phyloP scores from a whole-genome alignment of 2,113 vertebrate genomes.

The Pygoscelis adeliae region DNA sequence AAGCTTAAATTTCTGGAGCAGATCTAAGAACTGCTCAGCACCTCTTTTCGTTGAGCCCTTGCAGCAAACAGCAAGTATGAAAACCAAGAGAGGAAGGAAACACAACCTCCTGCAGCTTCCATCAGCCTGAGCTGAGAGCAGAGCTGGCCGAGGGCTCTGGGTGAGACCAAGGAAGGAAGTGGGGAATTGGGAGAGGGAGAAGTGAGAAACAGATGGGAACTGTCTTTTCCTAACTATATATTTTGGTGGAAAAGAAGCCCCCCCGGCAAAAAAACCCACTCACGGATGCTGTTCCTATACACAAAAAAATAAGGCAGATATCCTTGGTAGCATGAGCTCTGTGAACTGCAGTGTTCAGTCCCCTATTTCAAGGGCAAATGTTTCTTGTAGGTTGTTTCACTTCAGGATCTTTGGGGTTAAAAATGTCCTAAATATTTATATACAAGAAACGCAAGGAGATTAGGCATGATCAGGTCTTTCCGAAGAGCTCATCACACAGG shows the following conservation, averaged over 20 bases:
- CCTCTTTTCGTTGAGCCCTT: background rate
- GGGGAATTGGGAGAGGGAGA: background rate
- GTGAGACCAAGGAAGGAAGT: background rate
- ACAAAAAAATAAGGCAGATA: background rate
- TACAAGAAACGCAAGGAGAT: background rate
- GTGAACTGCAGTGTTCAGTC: background rate
- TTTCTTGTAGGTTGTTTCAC: background rate
- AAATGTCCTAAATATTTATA: background rate
- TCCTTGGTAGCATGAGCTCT: fast-evolving
- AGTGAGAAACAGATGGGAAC: background rate
- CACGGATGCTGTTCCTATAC: fast-evolving
- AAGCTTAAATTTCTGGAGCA: background rate
- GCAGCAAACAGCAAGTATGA: background rate
- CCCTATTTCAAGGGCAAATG: background rate
- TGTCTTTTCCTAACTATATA: background rate
- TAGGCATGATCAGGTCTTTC: background rate
- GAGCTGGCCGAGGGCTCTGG: background rate
- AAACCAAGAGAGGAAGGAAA: background rate
- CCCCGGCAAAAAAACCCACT: too few relatives aligned
- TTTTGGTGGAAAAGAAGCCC: background rate
- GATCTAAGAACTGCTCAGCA: background rate
- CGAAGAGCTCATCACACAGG: fast-evolving
- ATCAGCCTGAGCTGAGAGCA: fast-evolving
- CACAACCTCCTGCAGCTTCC: background rate
- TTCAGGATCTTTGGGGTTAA: background rate